Evolutionary conservation across 2,113 vertebrate genomes (phyloP).

Genomic region (Pitta sordida): DNA sequence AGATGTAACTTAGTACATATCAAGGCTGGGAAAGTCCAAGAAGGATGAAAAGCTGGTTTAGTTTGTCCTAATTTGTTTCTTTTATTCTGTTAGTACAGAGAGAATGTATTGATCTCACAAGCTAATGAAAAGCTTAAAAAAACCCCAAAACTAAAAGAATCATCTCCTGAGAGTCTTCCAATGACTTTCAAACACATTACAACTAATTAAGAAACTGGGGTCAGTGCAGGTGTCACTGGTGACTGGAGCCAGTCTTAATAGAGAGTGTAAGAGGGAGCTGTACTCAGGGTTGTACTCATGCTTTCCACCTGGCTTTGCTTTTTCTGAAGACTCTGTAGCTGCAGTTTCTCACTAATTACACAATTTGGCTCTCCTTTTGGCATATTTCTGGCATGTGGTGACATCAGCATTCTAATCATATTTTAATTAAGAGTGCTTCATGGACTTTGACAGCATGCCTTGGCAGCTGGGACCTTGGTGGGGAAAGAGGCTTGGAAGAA

Average conservation of each 20-base stretch:
- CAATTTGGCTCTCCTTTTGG: not conserved
- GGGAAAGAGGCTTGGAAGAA: not conserved
- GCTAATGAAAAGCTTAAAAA: not conserved
- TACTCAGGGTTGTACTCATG: rapidly evolving
- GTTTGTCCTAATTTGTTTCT: not conserved
- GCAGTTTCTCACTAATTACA: not conserved
- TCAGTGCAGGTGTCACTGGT: not conserved
- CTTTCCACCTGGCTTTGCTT: not conserved
- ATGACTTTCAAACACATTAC: not conserved
- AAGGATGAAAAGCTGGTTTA: not conserved
- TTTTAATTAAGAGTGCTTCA: not conserved
- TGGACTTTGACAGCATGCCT: not conserved
- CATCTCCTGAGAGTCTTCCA: not conserved
- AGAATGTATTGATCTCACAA: not conserved
- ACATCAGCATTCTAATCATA: not conserved
- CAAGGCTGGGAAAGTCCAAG: not conserved
- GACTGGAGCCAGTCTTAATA: not conserved
- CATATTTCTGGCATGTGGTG: not conserved
- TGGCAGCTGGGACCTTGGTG: not conserved
- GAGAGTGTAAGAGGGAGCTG: not conserved
- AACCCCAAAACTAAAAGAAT: not conserved
- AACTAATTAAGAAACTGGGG: not conserved
- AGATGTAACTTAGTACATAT: not conserved
- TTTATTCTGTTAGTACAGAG: not conserved
- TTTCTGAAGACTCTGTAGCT: not conserved